phyloP scores from a whole-genome alignment of 2,888 invertebrate species.

The Athalia rosae region DNA sequence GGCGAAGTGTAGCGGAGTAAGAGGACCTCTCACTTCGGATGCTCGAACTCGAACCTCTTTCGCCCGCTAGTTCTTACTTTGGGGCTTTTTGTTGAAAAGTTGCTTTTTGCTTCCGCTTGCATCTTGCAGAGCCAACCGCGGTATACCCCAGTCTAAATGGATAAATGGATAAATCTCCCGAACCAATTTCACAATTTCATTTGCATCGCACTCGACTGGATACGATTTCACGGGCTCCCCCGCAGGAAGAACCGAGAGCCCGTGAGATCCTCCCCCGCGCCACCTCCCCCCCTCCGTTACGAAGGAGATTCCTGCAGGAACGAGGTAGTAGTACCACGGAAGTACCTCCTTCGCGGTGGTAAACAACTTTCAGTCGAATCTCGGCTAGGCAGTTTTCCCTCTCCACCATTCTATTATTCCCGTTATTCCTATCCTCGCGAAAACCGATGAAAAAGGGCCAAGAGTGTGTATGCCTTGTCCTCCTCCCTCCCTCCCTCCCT shows the following conservation, averaged over 20 bases:
- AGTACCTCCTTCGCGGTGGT: constrained; percentile 43
- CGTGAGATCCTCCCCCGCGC: too few species aligned
- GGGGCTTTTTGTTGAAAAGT: constrained; percentile 28
- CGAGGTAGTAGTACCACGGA: constrained; percentile 29
- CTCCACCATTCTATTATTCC: constrained; percentile 35
- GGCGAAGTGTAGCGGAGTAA: not conserved
- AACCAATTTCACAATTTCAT: constrained; percentile 68
- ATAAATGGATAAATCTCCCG: constrained; percentile 66
- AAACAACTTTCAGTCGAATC: constrained; percentile 45
- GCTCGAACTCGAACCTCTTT: not conserved
- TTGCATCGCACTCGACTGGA: constrained; percentile 63
- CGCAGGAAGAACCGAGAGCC: constrained; percentile 29
- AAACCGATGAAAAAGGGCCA: constrained; percentile 31
- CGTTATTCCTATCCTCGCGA: constrained; percentile 20
- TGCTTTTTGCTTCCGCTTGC: constrained; percentile 41
- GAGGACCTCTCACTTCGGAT: constrained; percentile 20
- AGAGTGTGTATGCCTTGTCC: constrained; percentile 18
- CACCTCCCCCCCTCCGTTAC: not conserved
- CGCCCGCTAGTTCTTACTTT: constrained; percentile 11
- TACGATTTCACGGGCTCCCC: constrained; percentile 56
- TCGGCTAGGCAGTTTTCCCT: constrained; percentile 43
- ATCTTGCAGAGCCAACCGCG: constrained; percentile 49
- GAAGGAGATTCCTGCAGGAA: not conserved
- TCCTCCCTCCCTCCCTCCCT: constrained; percentile 29
- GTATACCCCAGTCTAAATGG: constrained; percentile 59